A percentile compares a stretch with the other conserved stretches of the same genome.
Evolutionary conservation across 2,797 vertebrate genomes (phyloP).

Genomic region (Acestrorhynchus altus): DNA sequence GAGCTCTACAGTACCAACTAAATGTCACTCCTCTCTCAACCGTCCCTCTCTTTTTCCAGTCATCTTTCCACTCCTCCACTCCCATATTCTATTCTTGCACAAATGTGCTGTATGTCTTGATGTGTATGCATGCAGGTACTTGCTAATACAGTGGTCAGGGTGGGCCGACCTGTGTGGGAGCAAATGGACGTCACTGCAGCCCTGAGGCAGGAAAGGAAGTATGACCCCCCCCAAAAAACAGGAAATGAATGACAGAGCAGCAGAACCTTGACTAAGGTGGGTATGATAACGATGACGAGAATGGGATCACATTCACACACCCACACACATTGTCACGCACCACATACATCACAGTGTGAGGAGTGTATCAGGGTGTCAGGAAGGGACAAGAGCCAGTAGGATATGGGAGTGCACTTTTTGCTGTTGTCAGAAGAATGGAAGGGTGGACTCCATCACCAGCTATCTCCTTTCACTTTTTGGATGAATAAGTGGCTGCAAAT

Average conservation of each 20-base stretch:
- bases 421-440: constrained; percentile 39
- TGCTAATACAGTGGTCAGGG: constrained; percentile 33
- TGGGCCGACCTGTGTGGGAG: constrained; percentile 12
- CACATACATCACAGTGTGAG: constrained; percentile 7
- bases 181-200: constrained; percentile 21
- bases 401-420: constrained; percentile 62
- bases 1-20: constrained; percentile 37
- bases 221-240: constrained; percentile 12
- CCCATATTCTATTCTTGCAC: constrained; percentile 1
- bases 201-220: constrained; percentile 42
- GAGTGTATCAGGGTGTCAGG: constrained; percentile 22
- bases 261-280: constrained; percentile 40
- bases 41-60: constrained; percentile 33
- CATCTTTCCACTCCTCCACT: constrained; percentile 34
- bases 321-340: neutral
- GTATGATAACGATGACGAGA: constrained; percentile 42
- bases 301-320: constrained; percentile 25
- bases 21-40: constrained; percentile 35
- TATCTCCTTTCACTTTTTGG: neutral
- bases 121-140: constrained; percentile 21
- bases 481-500: neutral
- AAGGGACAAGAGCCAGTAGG: constrained; percentile 49
- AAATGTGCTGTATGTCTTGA: neutral
- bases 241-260: constrained; percentile 46
- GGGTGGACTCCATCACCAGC: constrained; percentile 22